Base-by-base conservation (phyloP, 2,797 vertebrate genomes). In the Xiphophorus birchmanni region DNA sequence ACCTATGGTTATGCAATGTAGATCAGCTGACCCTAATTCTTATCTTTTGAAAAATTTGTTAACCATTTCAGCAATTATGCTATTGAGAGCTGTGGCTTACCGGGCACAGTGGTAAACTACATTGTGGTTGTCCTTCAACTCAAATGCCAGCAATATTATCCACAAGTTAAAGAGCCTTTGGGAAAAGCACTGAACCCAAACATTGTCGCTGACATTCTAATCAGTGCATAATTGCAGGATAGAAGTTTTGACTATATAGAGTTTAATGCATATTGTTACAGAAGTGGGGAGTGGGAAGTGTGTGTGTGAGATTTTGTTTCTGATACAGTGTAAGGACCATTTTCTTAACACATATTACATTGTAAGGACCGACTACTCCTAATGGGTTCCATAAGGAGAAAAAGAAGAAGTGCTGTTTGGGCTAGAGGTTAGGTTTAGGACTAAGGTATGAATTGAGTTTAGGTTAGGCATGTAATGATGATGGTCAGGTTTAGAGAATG, bases 71-170 rank as follows among this genome's bases (percentile, higher is more conserved):
- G 9, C 65, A 23, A 26, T 67, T 67, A 67, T 12, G 35, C 37
- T 67, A 40, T 67, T 67, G 18, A 23, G 18, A 40, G 37, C 65
- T 42, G 5, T 35, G 35, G 35, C 17, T 67, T 21, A 40, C 32
- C 0, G 4, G 65, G 35, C 4, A 40, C 29, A 67, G 18, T 10
- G 35, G 35, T 67, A 37, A 54, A 6, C 23, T 10, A 29, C n/a
- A 29, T 58, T 12, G 11, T 35, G 58, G 58, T 63, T 63, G 23
- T 44, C 67, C 67, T 71, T 71, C 40, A 44, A n/a, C 23, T 44
- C 67, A 71, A 71, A 71, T 71, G 23, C 23, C 40, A 44, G 40
- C 67, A 71, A 44, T 71, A n/a, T 71, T 11, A 42, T 71, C 40
- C 42, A 44, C 40, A 71, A 44, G 7, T 42, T 69, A 69, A 44